Base-by-base conservation (phyloP, 2,113 vertebrate genomes). In the Mesitornis unicolor region DNA sequence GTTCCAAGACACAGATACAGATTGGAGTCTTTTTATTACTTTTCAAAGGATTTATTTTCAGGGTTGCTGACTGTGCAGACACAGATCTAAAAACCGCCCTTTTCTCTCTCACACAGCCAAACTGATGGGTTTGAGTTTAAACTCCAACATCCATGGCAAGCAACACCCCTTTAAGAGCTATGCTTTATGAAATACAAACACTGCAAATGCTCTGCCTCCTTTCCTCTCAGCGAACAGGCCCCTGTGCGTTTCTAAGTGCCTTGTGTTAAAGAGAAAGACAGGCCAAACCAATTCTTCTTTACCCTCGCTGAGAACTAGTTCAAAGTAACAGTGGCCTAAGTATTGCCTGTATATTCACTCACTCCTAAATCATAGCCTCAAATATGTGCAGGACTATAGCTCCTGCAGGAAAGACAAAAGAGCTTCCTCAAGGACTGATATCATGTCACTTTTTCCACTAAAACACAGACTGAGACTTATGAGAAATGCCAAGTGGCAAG, bases 211-310 rank as follows among this genome's bases (percentile, higher is more conserved):
- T 68, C 53, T 56, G 70, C 15, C 24, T 59, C 29, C 25, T 71
- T 35, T 65, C 47, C n/a, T 38, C 19, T 5, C 13, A 59, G 57
- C 0, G 0, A 84, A 40, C 11, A 59, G 24, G 17, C 36, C 51
- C 35, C 80, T n/a, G 16, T 26, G 53, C 67, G 43, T 22, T 63
- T 75, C 64, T 38, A 42, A 45, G 60, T 25, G 26, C 21, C n/a
- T 26, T 63, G 17, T 13, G 17, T 64, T 38, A 54, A 54, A 51
- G 13, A 65, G 38, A 40, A 22, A 10, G 7, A 54, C 18, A 42
- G 16, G 50, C 18, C 69, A 81, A 78, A 85, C 5, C 69, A 82
- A 40, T 8, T 40, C 22, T 35, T 54, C 35, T 48, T 75, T 31
- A 64, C 16, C 36, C 40, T 47, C 16, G 4, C 57, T 4, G 0